Conservation (phyloP, 2,888 invertebrate species). For the Iselma pallidipennis region DNA sequence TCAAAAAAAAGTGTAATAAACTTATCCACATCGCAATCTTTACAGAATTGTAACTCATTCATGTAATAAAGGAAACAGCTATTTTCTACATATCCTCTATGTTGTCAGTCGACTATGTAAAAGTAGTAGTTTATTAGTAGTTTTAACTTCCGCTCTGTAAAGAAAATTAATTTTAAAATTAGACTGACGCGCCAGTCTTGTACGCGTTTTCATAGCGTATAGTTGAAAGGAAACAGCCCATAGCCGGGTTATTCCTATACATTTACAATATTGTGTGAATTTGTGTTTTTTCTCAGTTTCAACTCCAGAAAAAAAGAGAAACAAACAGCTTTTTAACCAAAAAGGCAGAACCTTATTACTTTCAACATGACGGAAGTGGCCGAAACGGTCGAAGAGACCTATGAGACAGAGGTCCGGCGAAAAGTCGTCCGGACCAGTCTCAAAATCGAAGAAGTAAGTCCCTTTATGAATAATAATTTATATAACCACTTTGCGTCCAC, state of each 20-base stretch:
- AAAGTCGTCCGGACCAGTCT: conserved; percentile 71
- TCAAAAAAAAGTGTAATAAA: no score
- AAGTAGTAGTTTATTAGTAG: conserved; percentile 31
- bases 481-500: conserved; percentile 9
- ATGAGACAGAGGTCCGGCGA: conserved; percentile 71
- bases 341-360: no score
- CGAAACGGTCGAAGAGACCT: conserved; percentile 72
- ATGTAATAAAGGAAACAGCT: background rate
- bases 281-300: conserved; percentile 6
- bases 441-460: conserved; percentile 74
- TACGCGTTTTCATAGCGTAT: conserved; percentile 47
- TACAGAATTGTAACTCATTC: background rate
- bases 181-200: conserved; percentile 48
- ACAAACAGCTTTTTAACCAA: conserved; percentile 17
- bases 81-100: conserved; percentile 3
- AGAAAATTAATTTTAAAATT: conserved; percentile 42
- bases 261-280: conserved; percentile 4
- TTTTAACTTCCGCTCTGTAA: conserved; percentile 43
- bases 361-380: conserved; percentile 55
- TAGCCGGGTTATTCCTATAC: conserved; percentile 17
- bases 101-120: conserved; percentile 12
- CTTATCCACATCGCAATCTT: background rate
- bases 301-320: conserved; percentile 16
- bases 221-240: conserved; percentile 32
- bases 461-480: conserved; percentile 32